These are phyloP conservation scores for Gryllus longicercus DNA, from an alignment of 2,888 invertebrate species.

Conservation along the genomic window DNA sequence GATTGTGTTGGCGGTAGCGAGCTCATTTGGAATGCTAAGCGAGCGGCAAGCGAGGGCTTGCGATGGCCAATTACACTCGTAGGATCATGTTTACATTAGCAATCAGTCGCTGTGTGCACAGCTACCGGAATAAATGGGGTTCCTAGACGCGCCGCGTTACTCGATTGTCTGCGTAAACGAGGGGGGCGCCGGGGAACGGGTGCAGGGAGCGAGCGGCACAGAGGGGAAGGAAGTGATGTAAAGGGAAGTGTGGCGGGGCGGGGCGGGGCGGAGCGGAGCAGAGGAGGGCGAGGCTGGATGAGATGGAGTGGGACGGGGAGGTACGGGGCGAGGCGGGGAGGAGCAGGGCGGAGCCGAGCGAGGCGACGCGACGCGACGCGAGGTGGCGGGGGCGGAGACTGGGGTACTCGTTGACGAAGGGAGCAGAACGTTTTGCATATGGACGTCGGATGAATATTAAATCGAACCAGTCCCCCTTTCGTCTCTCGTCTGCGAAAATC, in stretches of 20 bases:
- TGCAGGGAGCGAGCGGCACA: neutral
- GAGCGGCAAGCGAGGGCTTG: slow-evolving; percentile 32
- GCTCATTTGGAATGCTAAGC: slow-evolving; percentile 35
- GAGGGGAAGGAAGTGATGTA: neutral
- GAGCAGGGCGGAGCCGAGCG: too few relatives aligned
- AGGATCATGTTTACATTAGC: slow-evolving; percentile 29
- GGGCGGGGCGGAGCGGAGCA: too few relatives aligned
- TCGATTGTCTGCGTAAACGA: slow-evolving; percentile 17
- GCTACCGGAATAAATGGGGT: slow-evolving; percentile 17
- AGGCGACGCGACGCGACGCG: neutral
- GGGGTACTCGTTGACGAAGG: slow-evolving; percentile 12
- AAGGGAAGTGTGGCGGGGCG: too few relatives aligned
- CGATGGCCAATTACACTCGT: slow-evolving; percentile 34
- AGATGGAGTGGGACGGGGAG: too few relatives aligned
- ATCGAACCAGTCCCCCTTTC: slow-evolving; percentile 23
- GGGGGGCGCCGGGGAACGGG: neutral
- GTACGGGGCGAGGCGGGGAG: too few relatives aligned
- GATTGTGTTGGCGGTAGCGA: slow-evolving; percentile 12
- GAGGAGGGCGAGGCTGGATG: too few relatives aligned
- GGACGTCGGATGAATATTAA: slow-evolving; percentile 37
- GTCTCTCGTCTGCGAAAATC: neutral
- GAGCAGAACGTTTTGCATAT: slow-evolving; percentile 34
- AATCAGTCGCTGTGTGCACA: slow-evolving; percentile 25
- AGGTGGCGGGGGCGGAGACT: slow-evolving; percentile 20
- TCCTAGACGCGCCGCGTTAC: neutral